Percentiles rank a stretch among this genome's conserved stretches.
These are phyloP conservation scores for Saxidomus purpurata DNA, from an alignment of 1,140 invertebrate genomes.

Conservation along the genomic window DNA sequence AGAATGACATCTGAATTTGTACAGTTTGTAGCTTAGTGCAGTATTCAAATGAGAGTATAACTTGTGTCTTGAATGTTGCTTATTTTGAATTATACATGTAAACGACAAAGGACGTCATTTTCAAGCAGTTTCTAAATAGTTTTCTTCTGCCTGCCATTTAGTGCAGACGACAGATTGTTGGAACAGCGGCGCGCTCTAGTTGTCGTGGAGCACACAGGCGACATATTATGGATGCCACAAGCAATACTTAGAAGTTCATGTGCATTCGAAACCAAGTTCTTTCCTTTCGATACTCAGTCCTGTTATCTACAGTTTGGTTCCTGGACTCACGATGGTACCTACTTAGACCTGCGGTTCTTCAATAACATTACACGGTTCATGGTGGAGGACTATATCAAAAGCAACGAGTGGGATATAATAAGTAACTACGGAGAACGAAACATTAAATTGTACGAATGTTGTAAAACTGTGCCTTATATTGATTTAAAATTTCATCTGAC, in stretches of 20 bases:
- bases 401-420: slow-evolving; percentile 86
- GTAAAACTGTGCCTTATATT: slow-evolving; percentile 84
- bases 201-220: slow-evolving; percentile 92
- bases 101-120: not conserved
- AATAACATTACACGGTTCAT: slow-evolving; percentile 82
- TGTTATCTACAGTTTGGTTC: slow-evolving; percentile 86
- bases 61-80: slow-evolving; percentile 23
- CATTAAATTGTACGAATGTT: slow-evolving; percentile 85
- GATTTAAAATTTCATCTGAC: slow-evolving; percentile 85
- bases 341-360: slow-evolving; percentile 83
- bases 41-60: not conserved
- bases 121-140: slow-evolving; percentile 14
- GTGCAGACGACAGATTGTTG: slow-evolving; percentile 84
- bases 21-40: too few relatives aligned
- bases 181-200: slow-evolving; percentile 85
- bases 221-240: slow-evolving; percentile 98
- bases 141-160: slow-evolving; percentile 70
- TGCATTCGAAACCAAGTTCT: slow-evolving; percentile 88
- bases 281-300: slow-evolving; percentile 86
- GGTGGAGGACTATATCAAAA: slow-evolving; percentile 84
- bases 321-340: slow-evolving; percentile 86
- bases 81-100: not conserved
- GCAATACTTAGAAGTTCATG: slow-evolving; percentile 99
- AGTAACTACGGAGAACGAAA: slow-evolving; percentile 78
- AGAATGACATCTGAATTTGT: too few relatives aligned